phyloP scores from a whole-genome alignment of 2,888 invertebrate genomes.

The Agrilus biguttatus region DNA sequence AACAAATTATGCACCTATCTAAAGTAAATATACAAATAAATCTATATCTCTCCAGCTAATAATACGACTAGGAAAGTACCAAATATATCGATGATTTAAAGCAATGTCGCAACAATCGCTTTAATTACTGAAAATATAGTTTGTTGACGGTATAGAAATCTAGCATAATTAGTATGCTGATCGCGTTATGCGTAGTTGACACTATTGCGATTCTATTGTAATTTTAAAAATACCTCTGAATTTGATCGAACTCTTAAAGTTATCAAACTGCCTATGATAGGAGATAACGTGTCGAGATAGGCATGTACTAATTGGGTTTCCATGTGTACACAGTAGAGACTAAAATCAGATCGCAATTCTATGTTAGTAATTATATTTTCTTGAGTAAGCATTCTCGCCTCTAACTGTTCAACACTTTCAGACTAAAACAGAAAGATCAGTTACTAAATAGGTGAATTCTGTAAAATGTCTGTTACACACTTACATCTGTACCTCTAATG shows the following conservation, averaged over 20 bases:
- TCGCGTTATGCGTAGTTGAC: no score
- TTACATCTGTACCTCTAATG: constrained; percentile 44
- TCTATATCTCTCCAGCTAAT: no score
- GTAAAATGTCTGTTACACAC: constrained; percentile 12
- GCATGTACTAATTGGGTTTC: constrained; percentile 47
- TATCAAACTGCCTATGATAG: constrained; percentile 41
- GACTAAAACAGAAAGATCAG: constrained; percentile 25
- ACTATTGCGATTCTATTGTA: no score
- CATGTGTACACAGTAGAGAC: constrained; percentile 45
- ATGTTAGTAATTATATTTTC: constrained; percentile 46
- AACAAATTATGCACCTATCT: no score
- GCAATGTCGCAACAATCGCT: no score
- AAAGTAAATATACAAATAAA: no score
- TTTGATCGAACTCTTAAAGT: constrained; percentile 38
- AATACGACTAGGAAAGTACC: no score
- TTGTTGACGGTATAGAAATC: no score
- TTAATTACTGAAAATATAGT: no score
- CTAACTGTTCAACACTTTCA: constrained; percentile 44
- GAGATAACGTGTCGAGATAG: constrained; percentile 43
- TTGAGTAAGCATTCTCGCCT: constrained; percentile 46
- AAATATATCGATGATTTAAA: no score
- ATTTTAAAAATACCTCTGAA: constrained; percentile 34
- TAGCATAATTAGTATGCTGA: no score
- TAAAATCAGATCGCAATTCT: constrained; percentile 44
- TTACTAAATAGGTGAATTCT: background rate